Percentiles rank a stretch among this genome's conserved stretches.
phyloP scores from a whole-genome alignment of 2,888 invertebrate genomes.

The Bimastos eiseni region DNA sequence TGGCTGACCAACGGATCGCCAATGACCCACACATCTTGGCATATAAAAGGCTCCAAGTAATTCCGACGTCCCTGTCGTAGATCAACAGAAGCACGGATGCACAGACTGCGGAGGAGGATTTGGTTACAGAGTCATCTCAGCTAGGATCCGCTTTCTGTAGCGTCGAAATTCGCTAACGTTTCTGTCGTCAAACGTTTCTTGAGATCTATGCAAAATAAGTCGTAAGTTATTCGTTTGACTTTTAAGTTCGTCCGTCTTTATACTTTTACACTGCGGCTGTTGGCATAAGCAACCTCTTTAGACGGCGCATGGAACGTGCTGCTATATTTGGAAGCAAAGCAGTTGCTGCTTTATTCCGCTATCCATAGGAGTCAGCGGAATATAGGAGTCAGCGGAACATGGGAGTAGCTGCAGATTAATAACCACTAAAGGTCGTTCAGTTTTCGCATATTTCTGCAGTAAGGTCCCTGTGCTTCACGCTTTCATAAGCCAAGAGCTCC shows the following conservation, averaged over 20 bases:
- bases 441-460: neutral
- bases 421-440: neutral
- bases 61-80: no score
- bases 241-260: neutral
- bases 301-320: no score
- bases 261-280: neutral
- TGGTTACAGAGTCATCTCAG: neutral
- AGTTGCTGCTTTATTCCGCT: no score
- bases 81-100: neutral
- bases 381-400: neutral
- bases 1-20: constrained; percentile 6
- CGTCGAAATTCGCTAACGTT: neutral
- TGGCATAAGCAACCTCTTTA: neutral
- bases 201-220: neutral
- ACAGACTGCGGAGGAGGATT: neutral
- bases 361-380: no score
- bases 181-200: neutral
- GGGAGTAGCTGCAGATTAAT: neutral
- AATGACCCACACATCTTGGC: neutral
- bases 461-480: neutral
- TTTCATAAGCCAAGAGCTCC: neutral
- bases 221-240: neutral
- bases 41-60: constrained; percentile 6
- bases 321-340: no score
- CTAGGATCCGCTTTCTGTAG: neutral